These are phyloP conservation scores for Nyctalus aviator DNA, from an alignment of 2,797 vertebrate species.

Conservation along the genomic window DNA sequence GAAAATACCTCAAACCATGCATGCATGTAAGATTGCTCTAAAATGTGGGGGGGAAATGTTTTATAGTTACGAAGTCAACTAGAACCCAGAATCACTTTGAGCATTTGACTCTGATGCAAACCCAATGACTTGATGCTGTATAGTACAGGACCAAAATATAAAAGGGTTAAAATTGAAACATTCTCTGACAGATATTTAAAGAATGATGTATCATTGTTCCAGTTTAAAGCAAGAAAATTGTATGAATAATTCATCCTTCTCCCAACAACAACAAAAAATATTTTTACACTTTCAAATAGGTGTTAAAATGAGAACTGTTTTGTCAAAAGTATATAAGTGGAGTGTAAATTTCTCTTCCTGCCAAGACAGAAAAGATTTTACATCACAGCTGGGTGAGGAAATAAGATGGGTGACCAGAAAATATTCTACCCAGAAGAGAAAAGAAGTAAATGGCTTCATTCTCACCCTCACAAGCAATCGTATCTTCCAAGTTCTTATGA, in stretches of 20 bases:
- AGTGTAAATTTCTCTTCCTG: slow-evolving; percentile 77
- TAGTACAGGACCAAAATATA: background rate
- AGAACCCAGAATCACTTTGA: background rate
- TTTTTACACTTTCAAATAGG: slow-evolving; percentile 82
- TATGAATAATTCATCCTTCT: slow-evolving; percentile 74
- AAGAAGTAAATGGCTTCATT: background rate
- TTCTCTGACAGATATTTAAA: slow-evolving; percentile 64
- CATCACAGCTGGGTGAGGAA: slow-evolving; percentile 75
- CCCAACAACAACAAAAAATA: slow-evolving; percentile 64
- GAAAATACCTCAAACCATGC: background rate
- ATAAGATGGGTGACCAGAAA: slow-evolving; percentile 67
- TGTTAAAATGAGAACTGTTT: slow-evolving; percentile 78
- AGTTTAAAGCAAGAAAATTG: slow-evolving; percentile 72
- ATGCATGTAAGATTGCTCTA: background rate
- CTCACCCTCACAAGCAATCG: background rate
- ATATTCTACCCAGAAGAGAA: background rate
- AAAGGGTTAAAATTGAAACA: slow-evolving; percentile 61
- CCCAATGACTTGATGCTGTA: background rate
- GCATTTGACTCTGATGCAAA: slow-evolving; percentile 42
- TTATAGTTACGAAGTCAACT: background rate
- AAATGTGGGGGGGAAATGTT: slow-evolving; percentile 15
- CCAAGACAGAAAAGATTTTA: slow-evolving; percentile 68
- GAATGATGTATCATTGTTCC: slow-evolving; percentile 55
- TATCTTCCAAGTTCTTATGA: background rate
- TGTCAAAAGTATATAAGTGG: slow-evolving; percentile 75